phyloP scores from a whole-genome alignment of 2,888 invertebrate species.

The Alsophila aescularia region DNA sequence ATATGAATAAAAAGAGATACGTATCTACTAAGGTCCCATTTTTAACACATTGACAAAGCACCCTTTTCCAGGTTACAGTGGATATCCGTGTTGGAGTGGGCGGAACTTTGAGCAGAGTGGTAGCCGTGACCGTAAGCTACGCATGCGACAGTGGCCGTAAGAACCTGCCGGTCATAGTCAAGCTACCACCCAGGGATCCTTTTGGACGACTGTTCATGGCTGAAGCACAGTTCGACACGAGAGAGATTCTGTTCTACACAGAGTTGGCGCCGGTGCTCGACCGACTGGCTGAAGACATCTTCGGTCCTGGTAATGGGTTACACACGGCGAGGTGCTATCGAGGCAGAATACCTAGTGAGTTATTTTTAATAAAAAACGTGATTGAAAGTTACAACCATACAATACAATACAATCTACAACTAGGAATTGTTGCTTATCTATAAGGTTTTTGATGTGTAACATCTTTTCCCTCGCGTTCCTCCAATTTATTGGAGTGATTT shows the following conservation, averaged over 20 bases:
- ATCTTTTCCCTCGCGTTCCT: too few species aligned
- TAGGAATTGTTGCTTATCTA: too few species aligned
- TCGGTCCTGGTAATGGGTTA: constrained; percentile 69
- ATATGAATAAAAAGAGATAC: too few species aligned
- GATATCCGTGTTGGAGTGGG: constrained; percentile 86
- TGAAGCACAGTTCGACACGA: constrained; percentile 91
- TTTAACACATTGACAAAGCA: neutral
- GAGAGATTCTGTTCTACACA: constrained; percentile 93
- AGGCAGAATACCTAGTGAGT: constrained; percentile 71
- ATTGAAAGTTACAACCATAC: too few species aligned
- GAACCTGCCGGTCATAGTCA: constrained; percentile 86
- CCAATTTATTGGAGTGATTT: too few species aligned
- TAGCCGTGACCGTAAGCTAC: constrained; percentile 90
- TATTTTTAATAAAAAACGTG: neutral
- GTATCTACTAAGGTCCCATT: too few species aligned
- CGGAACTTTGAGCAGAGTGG: constrained; percentile 90
- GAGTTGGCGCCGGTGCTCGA: constrained; percentile 90
- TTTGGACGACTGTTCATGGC: constrained; percentile 92
- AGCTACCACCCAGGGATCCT: constrained; percentile 91
- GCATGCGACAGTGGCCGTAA: constrained; percentile 66
- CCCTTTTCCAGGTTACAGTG: constrained; percentile 60
- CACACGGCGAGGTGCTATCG: constrained; percentile 81
- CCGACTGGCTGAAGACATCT: constrained; percentile 86
- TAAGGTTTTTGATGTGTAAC: too few species aligned
- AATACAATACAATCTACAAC: too few species aligned